Conservation (phyloP, 2,797 vertebrate species). For the Eutrigla gurnardus region DNA sequence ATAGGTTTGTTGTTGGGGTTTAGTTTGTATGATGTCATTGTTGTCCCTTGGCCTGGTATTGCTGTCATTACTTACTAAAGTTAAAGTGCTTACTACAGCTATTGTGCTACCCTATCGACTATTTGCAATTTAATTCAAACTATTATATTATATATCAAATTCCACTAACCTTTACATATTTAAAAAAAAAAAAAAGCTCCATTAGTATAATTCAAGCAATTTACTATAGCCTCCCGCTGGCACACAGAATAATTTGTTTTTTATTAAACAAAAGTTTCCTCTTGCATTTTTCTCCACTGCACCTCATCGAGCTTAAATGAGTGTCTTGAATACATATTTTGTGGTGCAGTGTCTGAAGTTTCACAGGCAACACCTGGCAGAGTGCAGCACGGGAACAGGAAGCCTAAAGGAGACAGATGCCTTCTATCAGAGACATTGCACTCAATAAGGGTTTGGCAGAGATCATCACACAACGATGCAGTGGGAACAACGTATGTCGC, state of each 20-base stretch:
- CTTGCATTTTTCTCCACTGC: not conserved
- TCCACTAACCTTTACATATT: not conserved
- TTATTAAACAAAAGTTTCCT: not conserved
- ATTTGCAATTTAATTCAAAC: not conserved
- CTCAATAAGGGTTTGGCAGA: conserved; percentile 33
- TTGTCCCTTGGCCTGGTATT: not conserved
- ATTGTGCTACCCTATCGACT: not conserved
- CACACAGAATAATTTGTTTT: not conserved
- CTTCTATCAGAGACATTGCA: conserved; percentile 30
- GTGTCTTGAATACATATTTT: not conserved
- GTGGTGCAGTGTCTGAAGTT: conserved; percentile 11
- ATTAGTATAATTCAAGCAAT: not conserved
- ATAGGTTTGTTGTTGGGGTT: not conserved
- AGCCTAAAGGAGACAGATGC: conserved; percentile 47
- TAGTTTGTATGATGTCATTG: not conserved
- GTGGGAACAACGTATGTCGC: conserved; percentile 27
- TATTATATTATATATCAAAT: not conserved
- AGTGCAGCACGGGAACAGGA: conserved; percentile 11
- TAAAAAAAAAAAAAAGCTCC: not conserved
- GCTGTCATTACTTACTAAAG: not conserved
- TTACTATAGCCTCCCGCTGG: not conserved
- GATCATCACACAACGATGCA: conserved; percentile 12
- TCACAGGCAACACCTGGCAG: conserved; percentile 33
- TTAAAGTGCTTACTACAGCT: not conserved
- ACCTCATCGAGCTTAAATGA: not conserved